Base-by-base conservation (phyloP, 2,797 vertebrate species). In the Capromys pilorides region DNA sequence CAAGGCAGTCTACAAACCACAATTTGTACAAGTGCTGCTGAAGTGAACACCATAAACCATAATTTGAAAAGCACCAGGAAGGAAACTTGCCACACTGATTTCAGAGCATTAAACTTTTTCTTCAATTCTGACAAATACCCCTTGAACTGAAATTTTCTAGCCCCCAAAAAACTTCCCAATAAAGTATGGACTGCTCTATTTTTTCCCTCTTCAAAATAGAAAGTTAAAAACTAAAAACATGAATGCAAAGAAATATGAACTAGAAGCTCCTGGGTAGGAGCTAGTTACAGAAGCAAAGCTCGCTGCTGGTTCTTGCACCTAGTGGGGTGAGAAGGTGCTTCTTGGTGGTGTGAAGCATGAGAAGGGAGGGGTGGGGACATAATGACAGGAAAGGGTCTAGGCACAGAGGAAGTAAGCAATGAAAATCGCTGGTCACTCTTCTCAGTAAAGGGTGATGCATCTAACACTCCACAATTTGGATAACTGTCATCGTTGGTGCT, bases 311-410 rank as follows among this genome's bases (percentile, higher is more conserved):
- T 81, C 36, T 39, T 12, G 73, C 33, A 59, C 39, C 31, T 54
- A 90, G 5, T n/a, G 8, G 49, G 12, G n/a, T 51, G 69, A 92
- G 73, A 57, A 41, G 64, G 82, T 86, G 90, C 54, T 87, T 94
- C 51, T 66, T 91, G 26, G 21, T 39, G 24, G 7, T 66, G 6
- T 18, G 84, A 82, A 0, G 14, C 28, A 8, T 59, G 22, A 91
- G 12, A 83, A 78, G 21, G 39, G 36, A 45, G n/a, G 64, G 12
- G 1, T 4, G 71, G 16, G 36, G 69, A 86, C 77, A 67, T 51
- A 41, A 57, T 1, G 86, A 51, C 49, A 79, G 51, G 77, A 79
- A 79, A n/a, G 39, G 16, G 1, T 62, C 14, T 54, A n/a, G 81
- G n/a, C 41, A 26, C 16, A 22, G 59, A 66, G 8, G 21, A 66